Conservation (phyloP, 2,113 vertebrate genomes). For the Thryonomys swinderianus region DNA sequence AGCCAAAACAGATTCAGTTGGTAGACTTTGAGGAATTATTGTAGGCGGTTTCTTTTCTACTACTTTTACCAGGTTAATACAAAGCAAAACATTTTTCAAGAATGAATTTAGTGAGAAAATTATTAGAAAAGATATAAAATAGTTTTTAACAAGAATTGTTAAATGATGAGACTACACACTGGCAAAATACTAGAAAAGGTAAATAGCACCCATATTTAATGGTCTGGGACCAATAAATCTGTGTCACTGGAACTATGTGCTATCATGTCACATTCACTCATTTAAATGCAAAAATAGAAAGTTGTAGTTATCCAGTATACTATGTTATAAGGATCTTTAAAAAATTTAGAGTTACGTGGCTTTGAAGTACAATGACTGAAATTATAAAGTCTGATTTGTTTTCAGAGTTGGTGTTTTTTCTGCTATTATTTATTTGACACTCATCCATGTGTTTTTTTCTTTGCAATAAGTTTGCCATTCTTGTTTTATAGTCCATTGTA, state of each 20-base stretch:
- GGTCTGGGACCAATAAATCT: neutral
- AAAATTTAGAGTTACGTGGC: neutral
- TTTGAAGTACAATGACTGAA: slow-evolving; percentile 26
- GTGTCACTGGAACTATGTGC: neutral
- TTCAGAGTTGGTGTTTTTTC: neutral
- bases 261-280: neutral
- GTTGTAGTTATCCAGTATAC: neutral
- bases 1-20: neutral
- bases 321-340: neutral
- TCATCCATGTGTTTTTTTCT: neutral
- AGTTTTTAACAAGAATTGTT: neutral
- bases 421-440: neutral
- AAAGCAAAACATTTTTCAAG: neutral
- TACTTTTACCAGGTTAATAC: neutral
- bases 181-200: neutral
- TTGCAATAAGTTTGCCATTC: neutral
- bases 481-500: neutral
- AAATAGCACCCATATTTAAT: neutral
- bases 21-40: neutral
- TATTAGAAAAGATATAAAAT: neutral
- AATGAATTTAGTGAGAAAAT: neutral
- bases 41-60: neutral
- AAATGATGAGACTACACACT: neutral
- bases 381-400: neutral
- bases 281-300: neutral